Conservation (phyloP, 2,888 invertebrate genomes). For the Globia sparganii region DNA sequence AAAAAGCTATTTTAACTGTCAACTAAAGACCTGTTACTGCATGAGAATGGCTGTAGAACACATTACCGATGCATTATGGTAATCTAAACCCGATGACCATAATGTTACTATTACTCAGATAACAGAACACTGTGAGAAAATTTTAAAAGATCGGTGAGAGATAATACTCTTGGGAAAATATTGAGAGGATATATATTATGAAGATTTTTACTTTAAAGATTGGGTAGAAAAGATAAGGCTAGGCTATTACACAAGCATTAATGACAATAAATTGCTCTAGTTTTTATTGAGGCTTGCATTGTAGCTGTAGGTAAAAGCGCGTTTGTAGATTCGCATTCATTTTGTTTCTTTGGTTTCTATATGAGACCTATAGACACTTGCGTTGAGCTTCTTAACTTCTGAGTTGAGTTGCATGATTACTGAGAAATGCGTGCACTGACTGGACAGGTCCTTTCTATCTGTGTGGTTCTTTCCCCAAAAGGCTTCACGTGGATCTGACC, state of each 20-base stretch:
- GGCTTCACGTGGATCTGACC: no score
- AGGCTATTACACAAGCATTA: not conserved
- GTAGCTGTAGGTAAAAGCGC: not conserved
- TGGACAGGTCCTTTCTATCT: no score
- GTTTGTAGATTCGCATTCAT: not conserved
- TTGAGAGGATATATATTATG: not conserved
- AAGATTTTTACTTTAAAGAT: not conserved
- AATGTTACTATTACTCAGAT: slow-evolving; percentile 1
- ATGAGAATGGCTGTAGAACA: slow-evolving; percentile 11
- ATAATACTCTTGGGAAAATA: not conserved
- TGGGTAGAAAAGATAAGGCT: not conserved
- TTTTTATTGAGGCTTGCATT: slow-evolving; percentile 8
- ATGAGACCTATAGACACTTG: not conserved
- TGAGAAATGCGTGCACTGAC: no score
- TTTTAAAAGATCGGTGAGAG: not conserved
- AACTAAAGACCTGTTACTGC: slow-evolving; percentile 13
- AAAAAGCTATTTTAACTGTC: slow-evolving; percentile 14
- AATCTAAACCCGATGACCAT: slow-evolving; percentile 30
- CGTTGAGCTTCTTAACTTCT: no score
- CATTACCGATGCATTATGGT: slow-evolving; percentile 44
- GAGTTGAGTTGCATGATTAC: no score
- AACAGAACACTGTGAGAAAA: slow-evolving; percentile 6
- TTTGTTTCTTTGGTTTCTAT: not conserved
- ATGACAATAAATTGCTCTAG: not conserved
- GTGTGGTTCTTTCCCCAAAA: no score